Evolutionary conservation across 2,113 vertebrate species (phyloP).

Genomic region (Gopherus evgoodei): DNA sequence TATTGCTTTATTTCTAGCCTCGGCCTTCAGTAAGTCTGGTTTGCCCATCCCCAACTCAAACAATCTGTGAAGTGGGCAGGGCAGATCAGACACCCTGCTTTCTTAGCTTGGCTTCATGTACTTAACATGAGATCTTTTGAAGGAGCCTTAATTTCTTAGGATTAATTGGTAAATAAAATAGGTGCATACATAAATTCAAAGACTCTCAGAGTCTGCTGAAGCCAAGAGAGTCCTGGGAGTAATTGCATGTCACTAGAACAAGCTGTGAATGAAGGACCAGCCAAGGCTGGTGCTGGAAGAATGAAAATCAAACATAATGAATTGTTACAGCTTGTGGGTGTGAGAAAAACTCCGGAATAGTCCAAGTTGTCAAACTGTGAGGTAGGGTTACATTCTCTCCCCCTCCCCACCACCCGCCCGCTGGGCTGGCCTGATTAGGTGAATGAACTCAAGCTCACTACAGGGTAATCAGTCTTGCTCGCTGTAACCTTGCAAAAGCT

Average conservation of each 20-base stretch:
- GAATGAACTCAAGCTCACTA: slow-evolving; percentile 27
- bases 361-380: slow-evolving; percentile 50
- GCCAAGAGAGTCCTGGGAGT: neutral
- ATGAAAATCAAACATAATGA: slow-evolving; percentile 5
- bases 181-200: neutral
- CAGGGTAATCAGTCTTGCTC: slow-evolving; percentile 28
- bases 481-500: slow-evolving; percentile 44
- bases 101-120: neutral
- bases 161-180: neutral
- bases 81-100: neutral
- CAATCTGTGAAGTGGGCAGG: slow-evolving; percentile 22
- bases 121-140: neutral
- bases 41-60: neutral
- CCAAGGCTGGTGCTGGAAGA: slow-evolving; percentile 37
- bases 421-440: slow-evolving; percentile 57
- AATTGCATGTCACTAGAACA: slow-evolving; percentile 11
- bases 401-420: neutral
- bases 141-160: neutral
- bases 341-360: slow-evolving; percentile 48
- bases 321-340: slow-evolving; percentile 27
- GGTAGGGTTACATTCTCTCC: slow-evolving; percentile 49
- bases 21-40: neutral
- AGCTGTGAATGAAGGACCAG: slow-evolving; percentile 9
- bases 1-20: neutral
- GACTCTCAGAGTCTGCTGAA: neutral